Evolutionary conservation across 2,797 vertebrate species (phyloP), one percentile per base, ranked within the genome.

Genomic region (Sciurus carolinensis): DNA sequence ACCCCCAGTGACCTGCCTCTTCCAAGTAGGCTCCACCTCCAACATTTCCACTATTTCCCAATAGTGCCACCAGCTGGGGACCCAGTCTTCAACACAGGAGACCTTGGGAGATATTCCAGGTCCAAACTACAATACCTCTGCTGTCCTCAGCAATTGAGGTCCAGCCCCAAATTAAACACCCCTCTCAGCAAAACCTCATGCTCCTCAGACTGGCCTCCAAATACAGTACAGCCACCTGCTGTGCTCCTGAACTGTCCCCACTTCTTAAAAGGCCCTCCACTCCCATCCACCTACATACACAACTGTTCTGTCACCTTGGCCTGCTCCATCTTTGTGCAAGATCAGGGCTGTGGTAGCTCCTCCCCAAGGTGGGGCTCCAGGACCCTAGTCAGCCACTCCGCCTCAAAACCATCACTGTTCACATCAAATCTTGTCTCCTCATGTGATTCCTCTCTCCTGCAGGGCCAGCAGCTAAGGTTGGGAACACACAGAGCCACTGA

Each of bases 271-370:
- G 36, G 2, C 39, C 36, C 62, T 39, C 4, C 24, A 14, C 30
- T 86, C 26, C 24, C 54, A 66, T 15, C 24, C 13, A 47, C 0
- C 42, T 6, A 7, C 69, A 80, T 39, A 44, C 39, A 47, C 67
- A 26, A 33, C 66, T 57, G 7, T 47, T n/a, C 59, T n/a, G 20
- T 13, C 33, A 15, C 15, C 11, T 2, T 1, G 0, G 22, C 11
- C 36, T 33, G 26, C 12, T 24, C 62, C 7, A 20, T 1, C 26
- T 24, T 69, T 50, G 12, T 12, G 3, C 69, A 8, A 1, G 3
- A 24, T 57, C 47, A 71, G 47, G 22, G 36, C 14, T 8, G 10
- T 0, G 1, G 33, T 10, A 62, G 54, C 30, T 62, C 54, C 67
- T 87, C 52, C 76, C 22, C 57, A n/a, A 76, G 44, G 64, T 4